Conservation (phyloP, 2,888 invertebrate genomes). For the Scaptomyza parva region DNA sequence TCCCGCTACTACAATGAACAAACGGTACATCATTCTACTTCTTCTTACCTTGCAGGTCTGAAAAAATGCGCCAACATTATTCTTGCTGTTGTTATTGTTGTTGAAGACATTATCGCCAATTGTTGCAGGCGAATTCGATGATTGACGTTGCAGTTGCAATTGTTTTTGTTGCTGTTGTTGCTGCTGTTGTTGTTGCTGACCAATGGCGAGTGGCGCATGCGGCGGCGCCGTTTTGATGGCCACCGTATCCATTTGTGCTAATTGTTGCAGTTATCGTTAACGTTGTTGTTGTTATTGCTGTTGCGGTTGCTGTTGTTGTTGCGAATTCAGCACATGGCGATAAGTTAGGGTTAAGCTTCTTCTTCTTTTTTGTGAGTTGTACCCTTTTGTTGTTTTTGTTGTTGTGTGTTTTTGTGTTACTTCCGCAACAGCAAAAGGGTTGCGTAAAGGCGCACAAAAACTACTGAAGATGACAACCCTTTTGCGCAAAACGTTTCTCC, state of each 20-base stretch:
- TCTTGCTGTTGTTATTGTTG: constrained; percentile 43
- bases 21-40: background rate
- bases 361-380: background rate
- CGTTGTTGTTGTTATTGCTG: constrained; percentile 9
- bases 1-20: too few relatives aligned
- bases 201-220: constrained; percentile 79
- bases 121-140: constrained; percentile 49
- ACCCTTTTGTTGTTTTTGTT: background rate
- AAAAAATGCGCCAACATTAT: constrained; percentile 84
- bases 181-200: constrained; percentile 58
- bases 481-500: constrained; percentile 14
- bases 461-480: constrained; percentile 46
- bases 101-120: constrained; percentile 38
- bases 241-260: constrained; percentile 78
- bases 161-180: constrained; percentile 54
- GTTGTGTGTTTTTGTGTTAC: constrained; percentile 19
- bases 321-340: constrained; percentile 45
- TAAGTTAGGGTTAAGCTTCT: background rate
- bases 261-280: constrained; percentile 20
- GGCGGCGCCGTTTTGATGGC: constrained; percentile 83
- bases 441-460: background rate
- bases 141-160: constrained; percentile 43
- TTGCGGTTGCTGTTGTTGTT: constrained; percentile 8
- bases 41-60: constrained; percentile 85
- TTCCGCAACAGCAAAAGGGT: constrained; percentile 41